These are phyloP conservation scores for Spilarctia lutea DNA, from an alignment of 2,888 invertebrate genomes.

Conservation along the genomic window DNA sequence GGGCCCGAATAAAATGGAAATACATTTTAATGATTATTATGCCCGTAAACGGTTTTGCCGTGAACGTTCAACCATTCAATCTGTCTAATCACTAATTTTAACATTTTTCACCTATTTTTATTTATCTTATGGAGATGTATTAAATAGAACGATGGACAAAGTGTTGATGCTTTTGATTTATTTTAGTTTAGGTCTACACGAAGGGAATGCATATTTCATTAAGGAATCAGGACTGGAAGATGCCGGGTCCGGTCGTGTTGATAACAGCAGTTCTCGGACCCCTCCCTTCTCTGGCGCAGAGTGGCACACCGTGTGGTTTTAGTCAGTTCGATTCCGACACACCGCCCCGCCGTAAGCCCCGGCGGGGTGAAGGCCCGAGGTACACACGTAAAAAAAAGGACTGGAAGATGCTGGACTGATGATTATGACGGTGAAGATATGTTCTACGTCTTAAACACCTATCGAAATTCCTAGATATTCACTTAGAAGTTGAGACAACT, in stretches of 20 bases:
- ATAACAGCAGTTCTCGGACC: too few species aligned
- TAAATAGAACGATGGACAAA: background rate
- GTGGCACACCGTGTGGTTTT: too few species aligned
- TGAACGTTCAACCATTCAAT: constrained; percentile 72
- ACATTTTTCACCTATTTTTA: constrained; percentile 72
- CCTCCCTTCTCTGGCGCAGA: too few species aligned
- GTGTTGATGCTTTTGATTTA: background rate
- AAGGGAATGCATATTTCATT: background rate
- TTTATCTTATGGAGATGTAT: constrained; percentile 1
- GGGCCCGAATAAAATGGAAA: constrained; percentile 83
- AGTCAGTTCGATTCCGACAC: too few species aligned
- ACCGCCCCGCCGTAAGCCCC: too few species aligned
- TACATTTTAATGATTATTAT: constrained; percentile 85
- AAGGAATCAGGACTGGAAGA: too few species aligned
- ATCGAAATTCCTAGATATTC: background rate
- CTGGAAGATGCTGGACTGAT: too few species aligned
- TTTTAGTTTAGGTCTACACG: background rate
- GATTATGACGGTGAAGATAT: background rate
- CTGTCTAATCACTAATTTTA: constrained; percentile 71
- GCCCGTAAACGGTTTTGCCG: constrained; percentile 78
- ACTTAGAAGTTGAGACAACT: background rate
- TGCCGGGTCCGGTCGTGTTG: too few species aligned
- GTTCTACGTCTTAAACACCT: background rate
- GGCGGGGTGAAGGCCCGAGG: too few species aligned
- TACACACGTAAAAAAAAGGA: too few species aligned